Percentiles rank a stretch among this genome's conserved stretches.
These are phyloP conservation scores for Calidris pygmaea DNA, from an alignment of 2,113 vertebrate species.

Conservation along the genomic window DNA sequence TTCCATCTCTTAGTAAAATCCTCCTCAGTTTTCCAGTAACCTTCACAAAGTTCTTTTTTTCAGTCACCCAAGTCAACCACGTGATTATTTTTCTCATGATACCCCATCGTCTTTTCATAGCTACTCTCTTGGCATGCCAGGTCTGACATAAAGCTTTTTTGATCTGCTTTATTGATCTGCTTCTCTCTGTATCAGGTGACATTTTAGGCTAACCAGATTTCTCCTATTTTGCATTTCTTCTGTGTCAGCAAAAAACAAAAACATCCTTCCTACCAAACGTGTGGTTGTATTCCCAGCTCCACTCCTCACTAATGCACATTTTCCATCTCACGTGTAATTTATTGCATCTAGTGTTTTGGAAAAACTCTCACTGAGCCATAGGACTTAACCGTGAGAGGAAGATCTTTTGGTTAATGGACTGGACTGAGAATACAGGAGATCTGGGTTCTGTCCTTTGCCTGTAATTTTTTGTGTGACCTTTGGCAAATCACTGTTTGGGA, in stretches of 20 bases:
- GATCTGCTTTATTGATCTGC: slow-evolving; percentile 46
- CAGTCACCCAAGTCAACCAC: background rate
- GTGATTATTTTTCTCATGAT: background rate
- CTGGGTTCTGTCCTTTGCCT: background rate
- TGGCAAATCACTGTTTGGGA: background rate
- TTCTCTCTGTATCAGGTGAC: slow-evolving; percentile 3
- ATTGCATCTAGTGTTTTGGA: background rate
- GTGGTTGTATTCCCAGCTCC: background rate
- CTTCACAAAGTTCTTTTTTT: background rate
- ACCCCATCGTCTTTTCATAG: slow-evolving; percentile 4
- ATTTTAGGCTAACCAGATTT: slow-evolving; percentile 43
- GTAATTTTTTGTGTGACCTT: background rate
- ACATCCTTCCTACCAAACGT: background rate
- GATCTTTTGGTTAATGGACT: background rate
- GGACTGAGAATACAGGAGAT: background rate
- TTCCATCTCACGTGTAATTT: background rate
- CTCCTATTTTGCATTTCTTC: slow-evolving; percentile 36
- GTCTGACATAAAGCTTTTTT: slow-evolving; percentile 23
- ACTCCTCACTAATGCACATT: background rate
- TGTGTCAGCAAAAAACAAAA: background rate
- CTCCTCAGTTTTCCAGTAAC: background rate
- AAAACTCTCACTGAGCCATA: background rate
- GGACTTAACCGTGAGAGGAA: background rate
- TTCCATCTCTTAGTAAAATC: background rate
- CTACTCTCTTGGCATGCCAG: slow-evolving; percentile 2